These are phyloP conservation scores for Bubo scandiacus DNA, from an alignment of 2,113 vertebrate species.

Conservation along the genomic window DNA sequence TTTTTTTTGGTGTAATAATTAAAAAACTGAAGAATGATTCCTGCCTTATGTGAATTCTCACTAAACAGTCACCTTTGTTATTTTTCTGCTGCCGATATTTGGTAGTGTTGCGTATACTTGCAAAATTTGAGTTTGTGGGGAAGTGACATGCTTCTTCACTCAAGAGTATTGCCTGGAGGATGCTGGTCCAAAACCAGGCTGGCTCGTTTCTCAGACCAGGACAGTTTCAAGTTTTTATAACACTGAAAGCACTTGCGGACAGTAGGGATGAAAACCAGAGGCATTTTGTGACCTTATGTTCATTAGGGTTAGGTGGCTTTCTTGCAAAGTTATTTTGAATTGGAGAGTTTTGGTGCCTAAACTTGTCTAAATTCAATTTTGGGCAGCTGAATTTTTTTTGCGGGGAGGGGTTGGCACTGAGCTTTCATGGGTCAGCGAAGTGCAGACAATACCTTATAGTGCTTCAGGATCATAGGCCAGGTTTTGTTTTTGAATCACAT, in stretches of 20 bases:
- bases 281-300: not conserved
- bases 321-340: not conserved
- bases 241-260: not conserved
- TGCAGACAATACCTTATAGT: not conserved
- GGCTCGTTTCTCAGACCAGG: not conserved
- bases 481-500: not conserved
- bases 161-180: not conserved
- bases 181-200: not conserved
- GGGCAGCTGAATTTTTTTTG: not conserved
- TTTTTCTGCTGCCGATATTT: not conserved
- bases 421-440: not conserved
- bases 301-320: not conserved
- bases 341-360: not conserved
- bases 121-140: not conserved
- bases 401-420: not conserved
- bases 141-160: not conserved
- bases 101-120: not conserved
- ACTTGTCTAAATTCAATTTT: not conserved
- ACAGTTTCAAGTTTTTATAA: not conserved
- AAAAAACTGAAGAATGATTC: not conserved
- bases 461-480: not conserved
- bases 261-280: not conserved
- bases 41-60: not conserved
- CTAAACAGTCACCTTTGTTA: not conserved
- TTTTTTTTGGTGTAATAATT: not conserved